phyloP scores from a whole-genome alignment of 2,888 invertebrate genomes.

The Steromphala cineraria region DNA sequence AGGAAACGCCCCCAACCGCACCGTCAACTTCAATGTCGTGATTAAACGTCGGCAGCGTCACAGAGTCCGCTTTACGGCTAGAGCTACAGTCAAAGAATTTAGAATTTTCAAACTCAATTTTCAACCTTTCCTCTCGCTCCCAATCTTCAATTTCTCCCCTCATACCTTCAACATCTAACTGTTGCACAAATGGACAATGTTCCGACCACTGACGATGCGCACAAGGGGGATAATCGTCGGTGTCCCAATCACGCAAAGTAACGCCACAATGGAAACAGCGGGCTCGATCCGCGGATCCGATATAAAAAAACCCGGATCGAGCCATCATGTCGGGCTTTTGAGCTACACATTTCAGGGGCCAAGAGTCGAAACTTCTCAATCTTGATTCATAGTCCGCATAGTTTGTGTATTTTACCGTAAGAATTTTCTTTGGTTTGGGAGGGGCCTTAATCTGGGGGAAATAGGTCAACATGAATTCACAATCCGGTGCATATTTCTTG shows the following conservation, averaged over 20 bases:
- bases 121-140: neutral
- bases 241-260: slow-evolving; percentile 3
- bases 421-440: neutral
- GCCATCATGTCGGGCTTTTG: slow-evolving; percentile 15
- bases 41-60: neutral
- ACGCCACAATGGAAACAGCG: neutral
- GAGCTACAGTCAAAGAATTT: neutral
- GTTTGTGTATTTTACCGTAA: neutral
- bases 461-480: neutral
- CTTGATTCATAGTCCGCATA: neutral
- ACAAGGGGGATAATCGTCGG: slow-evolving; percentile 9
- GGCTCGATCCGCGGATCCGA: neutral
- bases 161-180: neutral
- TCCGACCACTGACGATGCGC: neutral
- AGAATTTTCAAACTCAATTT: neutral
- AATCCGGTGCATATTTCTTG: neutral
- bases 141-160: neutral
- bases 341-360: neutral
- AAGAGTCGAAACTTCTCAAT: neutral
- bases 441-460: neutral
- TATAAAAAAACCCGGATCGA: neutral
- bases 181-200: neutral
- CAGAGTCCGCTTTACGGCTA: neutral
- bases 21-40: neutral
- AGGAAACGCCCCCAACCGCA: no score